Conservation (phyloP, 2,888 invertebrate species). For the Spisula solida region DNA sequence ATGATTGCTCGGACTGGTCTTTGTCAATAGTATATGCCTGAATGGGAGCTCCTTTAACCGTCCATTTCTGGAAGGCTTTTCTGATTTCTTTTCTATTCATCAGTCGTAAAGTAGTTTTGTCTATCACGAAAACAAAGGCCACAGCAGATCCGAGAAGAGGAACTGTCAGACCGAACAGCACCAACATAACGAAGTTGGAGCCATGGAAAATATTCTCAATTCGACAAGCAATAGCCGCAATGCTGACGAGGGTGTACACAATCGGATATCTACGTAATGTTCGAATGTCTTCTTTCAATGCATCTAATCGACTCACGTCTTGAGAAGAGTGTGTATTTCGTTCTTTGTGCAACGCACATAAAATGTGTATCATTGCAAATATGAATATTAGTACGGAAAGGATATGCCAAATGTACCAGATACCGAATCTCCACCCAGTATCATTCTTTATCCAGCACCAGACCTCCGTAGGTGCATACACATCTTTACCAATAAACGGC, state of each 20-base stretch:
- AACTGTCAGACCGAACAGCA: constrained; percentile 40
- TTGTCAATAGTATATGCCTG: background rate
- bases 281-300: constrained; percentile 44
- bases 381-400: constrained; percentile 41
- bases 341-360: background rate
- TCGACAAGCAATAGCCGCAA: constrained; percentile 48
- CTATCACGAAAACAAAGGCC: constrained; percentile 53
- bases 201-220: constrained; percentile 50
- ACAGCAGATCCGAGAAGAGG: constrained; percentile 49
- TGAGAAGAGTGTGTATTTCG: background rate
- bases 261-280: constrained; percentile 56
- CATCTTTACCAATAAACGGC: constrained; percentile 46
- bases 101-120: constrained; percentile 41
- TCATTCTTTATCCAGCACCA: constrained; percentile 60
- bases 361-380: constrained; percentile 38
- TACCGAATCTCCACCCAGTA: constrained; percentile 53
- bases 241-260: constrained; percentile 47
- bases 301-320: background rate
- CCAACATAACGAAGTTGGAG: constrained; percentile 42
- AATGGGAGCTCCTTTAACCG: background rate
- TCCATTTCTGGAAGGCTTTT: constrained; percentile 35
- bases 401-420: constrained; percentile 60
- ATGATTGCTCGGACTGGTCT: too few relatives aligned
- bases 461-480: constrained; percentile 54
- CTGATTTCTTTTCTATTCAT: constrained; percentile 35